Evolutionary conservation across 2,113 vertebrate species (phyloP).

Genomic region (Egretta garzetta): DNA sequence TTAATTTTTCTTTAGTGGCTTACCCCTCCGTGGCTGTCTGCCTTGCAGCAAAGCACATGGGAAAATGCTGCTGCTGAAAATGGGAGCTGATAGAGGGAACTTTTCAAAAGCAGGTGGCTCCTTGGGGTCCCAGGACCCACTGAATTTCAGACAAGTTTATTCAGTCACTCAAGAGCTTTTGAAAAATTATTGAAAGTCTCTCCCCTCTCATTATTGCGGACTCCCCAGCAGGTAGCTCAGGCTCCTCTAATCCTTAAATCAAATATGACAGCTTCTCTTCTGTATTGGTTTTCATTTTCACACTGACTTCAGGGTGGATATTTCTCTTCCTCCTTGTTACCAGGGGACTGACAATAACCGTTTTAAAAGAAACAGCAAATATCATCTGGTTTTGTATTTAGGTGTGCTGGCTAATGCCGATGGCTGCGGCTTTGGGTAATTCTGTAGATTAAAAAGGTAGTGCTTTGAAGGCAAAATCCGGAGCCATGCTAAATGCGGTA

Average conservation of each 20-base stretch:
- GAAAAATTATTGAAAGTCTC: not conserved
- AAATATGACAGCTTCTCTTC: conserved; percentile 5
- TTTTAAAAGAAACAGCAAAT: not conserved
- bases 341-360: not conserved
- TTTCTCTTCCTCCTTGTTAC: not conserved
- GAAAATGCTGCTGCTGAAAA: not conserved
- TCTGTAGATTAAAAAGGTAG: not conserved
- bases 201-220: not conserved
- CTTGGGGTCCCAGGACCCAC: not conserved
- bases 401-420: not conserved
- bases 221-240: not conserved
- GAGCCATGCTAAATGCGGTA: not conserved
- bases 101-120: not conserved
- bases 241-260: conserved; percentile 10
- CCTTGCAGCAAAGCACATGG: not conserved
- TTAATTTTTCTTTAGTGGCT: not conserved
- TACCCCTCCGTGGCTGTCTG: not conserved
- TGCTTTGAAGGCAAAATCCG: not conserved
- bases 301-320: not conserved
- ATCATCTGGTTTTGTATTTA: not conserved
- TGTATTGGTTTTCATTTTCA: not conserved
- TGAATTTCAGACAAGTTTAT: not conserved
- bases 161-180: not conserved
- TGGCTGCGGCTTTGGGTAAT: not conserved
- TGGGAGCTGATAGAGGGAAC: not conserved